Conservation (phyloP, 2,888 invertebrate species). For the Girardia tigrina region DNA sequence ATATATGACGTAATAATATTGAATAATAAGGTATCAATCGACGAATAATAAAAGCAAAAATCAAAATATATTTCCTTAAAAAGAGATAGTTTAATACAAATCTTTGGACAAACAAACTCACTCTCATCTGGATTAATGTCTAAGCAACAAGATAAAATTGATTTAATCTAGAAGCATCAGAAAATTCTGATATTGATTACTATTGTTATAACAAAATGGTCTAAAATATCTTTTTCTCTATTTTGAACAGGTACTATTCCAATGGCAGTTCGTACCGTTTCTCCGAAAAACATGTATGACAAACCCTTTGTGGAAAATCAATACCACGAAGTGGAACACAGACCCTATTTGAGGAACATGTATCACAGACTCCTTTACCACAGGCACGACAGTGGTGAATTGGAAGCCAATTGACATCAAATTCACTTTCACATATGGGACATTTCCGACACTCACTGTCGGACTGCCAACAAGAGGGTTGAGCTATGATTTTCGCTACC, state of each 20-base stretch:
- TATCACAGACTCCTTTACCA: constrained; percentile 60
- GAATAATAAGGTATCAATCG: too few species aligned
- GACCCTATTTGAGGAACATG: constrained; percentile 49
- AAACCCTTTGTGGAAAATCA: constrained; percentile 53
- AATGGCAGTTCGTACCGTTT: neutral
- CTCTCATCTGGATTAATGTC: too few species aligned
- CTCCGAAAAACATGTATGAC: constrained; percentile 43
- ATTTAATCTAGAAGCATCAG: too few species aligned
- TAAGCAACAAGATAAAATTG: too few species aligned
- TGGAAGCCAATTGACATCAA: constrained; percentile 47
- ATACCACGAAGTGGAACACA: constrained; percentile 52
- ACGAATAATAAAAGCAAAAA: too few species aligned
- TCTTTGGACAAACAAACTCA: too few species aligned
- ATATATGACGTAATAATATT: too few species aligned
- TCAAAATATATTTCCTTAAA: too few species aligned
- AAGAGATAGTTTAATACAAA: too few species aligned
- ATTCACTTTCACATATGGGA: constrained; percentile 57
- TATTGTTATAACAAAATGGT: too few species aligned
- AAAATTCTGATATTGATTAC: too few species aligned
- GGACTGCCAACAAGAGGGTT: constrained; percentile 68
- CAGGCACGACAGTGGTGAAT: constrained; percentile 61
- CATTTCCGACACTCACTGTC: constrained; percentile 61
- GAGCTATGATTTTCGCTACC: constrained; percentile 60
- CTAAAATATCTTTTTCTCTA: too few species aligned
- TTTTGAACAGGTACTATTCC: constrained; percentile 12